These are phyloP conservation scores for Nymphalis c-album DNA, from an alignment of 2,888 invertebrate genomes.

Conservation along the genomic window DNA sequence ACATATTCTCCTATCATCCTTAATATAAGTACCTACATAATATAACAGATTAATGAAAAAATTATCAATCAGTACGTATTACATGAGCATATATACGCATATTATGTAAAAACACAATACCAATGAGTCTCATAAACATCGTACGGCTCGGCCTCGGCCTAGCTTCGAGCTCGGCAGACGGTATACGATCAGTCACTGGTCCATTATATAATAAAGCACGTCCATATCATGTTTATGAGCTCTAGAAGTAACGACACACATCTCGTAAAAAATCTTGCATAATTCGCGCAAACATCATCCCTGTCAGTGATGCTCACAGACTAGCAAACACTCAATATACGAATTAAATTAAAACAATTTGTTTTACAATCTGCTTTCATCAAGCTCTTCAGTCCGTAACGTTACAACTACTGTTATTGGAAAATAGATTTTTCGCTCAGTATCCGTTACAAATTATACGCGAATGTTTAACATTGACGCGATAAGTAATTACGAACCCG, in stretches of 20 bases:
- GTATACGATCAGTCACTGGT: conserved; percentile 22
- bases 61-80: conserved; percentile 43
- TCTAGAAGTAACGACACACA: conserved; percentile 46
- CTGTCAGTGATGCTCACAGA: conserved; percentile 81
- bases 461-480: conserved; percentile 43
- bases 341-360: conserved; percentile 39
- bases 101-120: conserved; percentile 45
- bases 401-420: conserved; percentile 32
- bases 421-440: conserved; percentile 32
- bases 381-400: conserved; percentile 35
- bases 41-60: conserved; percentile 51
- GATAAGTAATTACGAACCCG: conserved; percentile 38
- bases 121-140: conserved; percentile 44
- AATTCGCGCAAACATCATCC: conserved; percentile 79
- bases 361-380: conserved; percentile 35
- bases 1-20: conserved; percentile 79
- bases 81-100: conserved; percentile 49
- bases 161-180: conserved; percentile 17
- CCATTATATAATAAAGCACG: conserved; percentile 5
- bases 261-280: conserved; percentile 75
- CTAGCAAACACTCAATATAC: conserved; percentile 73
- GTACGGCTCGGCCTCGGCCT: conserved; percentile 32
- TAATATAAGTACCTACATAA: conserved; percentile 57
- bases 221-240: conserved; percentile 30
- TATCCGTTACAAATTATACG: conserved; percentile 42